Conservation (phyloP, 2,113 vertebrate species). For the Diglossa brunneiventris region DNA sequence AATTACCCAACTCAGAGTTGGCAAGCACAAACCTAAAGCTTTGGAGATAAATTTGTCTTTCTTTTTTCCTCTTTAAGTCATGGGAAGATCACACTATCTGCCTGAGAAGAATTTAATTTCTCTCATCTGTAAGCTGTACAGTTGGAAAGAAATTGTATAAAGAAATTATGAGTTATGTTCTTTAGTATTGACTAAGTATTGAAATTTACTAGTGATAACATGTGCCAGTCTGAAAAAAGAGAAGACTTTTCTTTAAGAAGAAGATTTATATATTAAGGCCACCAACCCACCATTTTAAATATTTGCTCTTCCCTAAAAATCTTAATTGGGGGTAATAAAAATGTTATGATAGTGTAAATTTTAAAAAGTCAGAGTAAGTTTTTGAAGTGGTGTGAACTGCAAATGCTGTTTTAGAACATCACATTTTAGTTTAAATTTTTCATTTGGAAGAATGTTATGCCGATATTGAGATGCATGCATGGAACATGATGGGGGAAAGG, state of each 20-base stretch:
- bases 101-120: neutral
- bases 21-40: neutral
- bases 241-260: neutral
- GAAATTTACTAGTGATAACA: neutral
- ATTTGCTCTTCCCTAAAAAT: neutral
- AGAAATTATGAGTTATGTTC: neutral
- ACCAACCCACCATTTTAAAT: neutral
- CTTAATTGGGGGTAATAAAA: neutral
- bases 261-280: neutral
- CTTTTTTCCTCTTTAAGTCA: neutral
- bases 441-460: accelerated
- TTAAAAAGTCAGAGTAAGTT: neutral
- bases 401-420: neutral
- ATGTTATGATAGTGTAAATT: neutral
- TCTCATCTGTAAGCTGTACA: neutral
- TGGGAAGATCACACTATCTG: neutral
- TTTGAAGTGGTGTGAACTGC: neutral
- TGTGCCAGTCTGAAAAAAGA: neutral
- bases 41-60: neutral
- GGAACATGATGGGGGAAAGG: neutral
- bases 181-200: neutral
- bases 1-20: neutral
- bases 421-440: neutral
- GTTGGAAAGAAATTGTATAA: neutral
- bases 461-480: neutral